phyloP scores from a whole-genome alignment of 2,797 vertebrate genomes.

The Sebastes itinus region DNA sequence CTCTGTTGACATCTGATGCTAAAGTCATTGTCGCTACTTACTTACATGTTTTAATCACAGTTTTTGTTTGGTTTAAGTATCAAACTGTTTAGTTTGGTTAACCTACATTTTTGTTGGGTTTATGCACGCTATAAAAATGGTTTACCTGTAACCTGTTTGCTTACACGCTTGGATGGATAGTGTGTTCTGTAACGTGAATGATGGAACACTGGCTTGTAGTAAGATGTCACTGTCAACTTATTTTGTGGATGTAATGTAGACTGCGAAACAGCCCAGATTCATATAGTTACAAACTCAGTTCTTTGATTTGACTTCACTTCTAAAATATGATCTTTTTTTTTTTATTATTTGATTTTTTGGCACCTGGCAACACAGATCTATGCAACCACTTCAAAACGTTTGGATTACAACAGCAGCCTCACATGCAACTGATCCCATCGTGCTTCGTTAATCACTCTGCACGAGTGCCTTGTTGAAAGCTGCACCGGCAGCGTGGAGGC shows the following conservation, averaged over 20 bases:
- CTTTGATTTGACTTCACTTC: background rate
- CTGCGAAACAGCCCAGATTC: background rate
- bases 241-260: too few relatives aligned
- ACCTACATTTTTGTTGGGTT: background rate
- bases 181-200: background rate
- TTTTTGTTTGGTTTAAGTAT: too few relatives aligned
- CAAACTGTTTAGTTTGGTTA: background rate
- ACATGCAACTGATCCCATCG: background rate
- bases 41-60: too few relatives aligned
- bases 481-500: background rate
- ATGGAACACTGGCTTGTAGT: background rate
- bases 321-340: background rate
- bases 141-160: too few relatives aligned
- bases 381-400: background rate
- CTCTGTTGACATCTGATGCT: too few relatives aligned
- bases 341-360: background rate
- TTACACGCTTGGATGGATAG: background rate
- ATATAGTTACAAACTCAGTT: background rate
- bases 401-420: background rate
- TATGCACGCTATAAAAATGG: too few relatives aligned
- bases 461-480: conserved; percentile 11
- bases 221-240: background rate
- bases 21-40: too few relatives aligned
- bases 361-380: background rate
- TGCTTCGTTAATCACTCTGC: background rate